These are phyloP conservation scores for Anastatus disparis DNA, from an alignment of 1,140 invertebrate genomes.

Conservation along the genomic window DNA sequence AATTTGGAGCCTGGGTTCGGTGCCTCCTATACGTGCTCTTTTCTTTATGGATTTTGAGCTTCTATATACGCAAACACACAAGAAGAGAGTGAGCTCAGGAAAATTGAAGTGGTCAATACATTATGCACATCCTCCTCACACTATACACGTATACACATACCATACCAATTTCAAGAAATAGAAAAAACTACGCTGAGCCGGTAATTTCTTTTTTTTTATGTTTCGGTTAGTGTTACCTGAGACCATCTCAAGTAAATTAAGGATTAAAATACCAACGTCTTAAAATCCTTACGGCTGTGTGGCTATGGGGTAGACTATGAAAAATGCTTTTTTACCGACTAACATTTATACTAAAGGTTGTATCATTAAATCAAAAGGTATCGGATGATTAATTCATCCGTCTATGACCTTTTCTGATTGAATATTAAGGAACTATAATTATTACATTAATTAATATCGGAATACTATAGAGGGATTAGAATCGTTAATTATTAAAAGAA, in stretches of 20 bases:
- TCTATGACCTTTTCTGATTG: too few species aligned
- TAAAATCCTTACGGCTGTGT: neutral
- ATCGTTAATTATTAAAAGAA: too few species aligned
- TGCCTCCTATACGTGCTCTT: constrained; percentile 4
- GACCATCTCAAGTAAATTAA: neutral
- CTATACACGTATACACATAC: too few species aligned
- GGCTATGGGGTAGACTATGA: neutral
- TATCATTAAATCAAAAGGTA: too few species aligned
- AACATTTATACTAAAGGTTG: neutral
- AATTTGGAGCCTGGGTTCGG: constrained; percentile 5
- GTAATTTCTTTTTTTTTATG: constrained; percentile 19
- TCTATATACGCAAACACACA: neutral
- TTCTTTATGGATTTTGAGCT: constrained; percentile 40
- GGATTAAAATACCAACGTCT: neutral
- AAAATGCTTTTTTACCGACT: neutral
- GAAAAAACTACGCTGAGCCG: neutral
- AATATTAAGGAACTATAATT: too few species aligned
- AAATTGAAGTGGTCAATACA: constrained; percentile 33
- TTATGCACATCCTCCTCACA: constrained; percentile 11
- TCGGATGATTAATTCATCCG: too few species aligned
- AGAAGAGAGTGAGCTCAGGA: neutral
- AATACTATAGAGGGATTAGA: too few species aligned
- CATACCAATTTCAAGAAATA: constrained; percentile 22
- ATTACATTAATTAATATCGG: too few species aligned
- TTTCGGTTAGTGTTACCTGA: neutral